Evolutionary conservation across 2,113 vertebrate genomes (phyloP).

Genomic region (Anseranas semipalmata): DNA sequence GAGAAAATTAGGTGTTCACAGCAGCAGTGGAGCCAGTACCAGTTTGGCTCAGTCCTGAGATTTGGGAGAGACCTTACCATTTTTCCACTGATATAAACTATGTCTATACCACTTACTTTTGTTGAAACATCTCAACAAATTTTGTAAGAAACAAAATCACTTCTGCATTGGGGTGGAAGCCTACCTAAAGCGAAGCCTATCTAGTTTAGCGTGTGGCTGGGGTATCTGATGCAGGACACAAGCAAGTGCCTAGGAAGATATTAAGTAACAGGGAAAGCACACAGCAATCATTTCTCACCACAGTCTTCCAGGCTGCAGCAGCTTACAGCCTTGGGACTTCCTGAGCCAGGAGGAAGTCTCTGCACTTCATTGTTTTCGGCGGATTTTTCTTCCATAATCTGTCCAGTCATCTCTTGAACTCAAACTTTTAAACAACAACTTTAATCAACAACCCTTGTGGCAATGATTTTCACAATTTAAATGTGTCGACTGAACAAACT

Average conservation of each 20-base stretch:
- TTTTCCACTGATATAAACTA: background rate
- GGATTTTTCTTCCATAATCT: background rate
- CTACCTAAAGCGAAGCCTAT: background rate
- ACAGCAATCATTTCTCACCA: background rate
- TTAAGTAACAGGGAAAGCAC: background rate
- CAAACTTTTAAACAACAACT: background rate
- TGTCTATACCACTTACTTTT: background rate
- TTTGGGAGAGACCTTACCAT: background rate
- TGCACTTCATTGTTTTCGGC: background rate
- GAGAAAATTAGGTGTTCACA: background rate
- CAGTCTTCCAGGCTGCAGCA: background rate
- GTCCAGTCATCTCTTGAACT: background rate
- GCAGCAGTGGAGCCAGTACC: background rate
- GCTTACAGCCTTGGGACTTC: background rate
- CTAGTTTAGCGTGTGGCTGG: rapidly evolving
- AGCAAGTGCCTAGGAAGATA: rapidly evolving
- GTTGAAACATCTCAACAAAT: background rate
- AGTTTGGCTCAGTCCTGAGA: background rate
- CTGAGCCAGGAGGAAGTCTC: background rate
- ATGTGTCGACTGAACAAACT: background rate
- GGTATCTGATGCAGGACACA: background rate
- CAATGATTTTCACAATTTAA: background rate
- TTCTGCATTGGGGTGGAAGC: background rate
- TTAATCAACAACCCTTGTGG: background rate
- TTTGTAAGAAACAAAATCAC: background rate